Conservation (phyloP, 2,888 invertebrate genomes). For the Asteroscopus sphinx region DNA sequence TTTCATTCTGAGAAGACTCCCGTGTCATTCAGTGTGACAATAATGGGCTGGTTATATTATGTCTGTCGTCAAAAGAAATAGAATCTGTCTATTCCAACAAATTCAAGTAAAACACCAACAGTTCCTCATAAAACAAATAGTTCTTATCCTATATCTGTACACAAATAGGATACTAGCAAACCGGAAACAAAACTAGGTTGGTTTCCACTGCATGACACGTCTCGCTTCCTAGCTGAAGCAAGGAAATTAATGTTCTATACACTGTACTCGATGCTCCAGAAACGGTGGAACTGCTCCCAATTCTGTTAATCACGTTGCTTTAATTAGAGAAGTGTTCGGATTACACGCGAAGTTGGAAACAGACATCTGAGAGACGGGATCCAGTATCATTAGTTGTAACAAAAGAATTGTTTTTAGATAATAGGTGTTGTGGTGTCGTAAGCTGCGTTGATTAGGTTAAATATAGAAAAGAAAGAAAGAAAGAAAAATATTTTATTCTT, state of each 20-base stretch:
- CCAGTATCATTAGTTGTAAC: slow-evolving; percentile 8
- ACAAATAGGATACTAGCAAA: slow-evolving; percentile 61
- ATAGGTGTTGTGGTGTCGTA: too few relatives aligned
- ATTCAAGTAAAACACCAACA: not conserved
- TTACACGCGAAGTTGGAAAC: slow-evolving; percentile 27
- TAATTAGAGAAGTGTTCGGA: slow-evolving; percentile 43
- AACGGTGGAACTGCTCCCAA: slow-evolving; percentile 46
- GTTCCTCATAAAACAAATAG: slow-evolving; percentile 18
- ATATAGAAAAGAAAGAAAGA: too few relatives aligned
- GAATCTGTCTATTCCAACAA: not conserved
- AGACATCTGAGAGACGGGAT: slow-evolving; percentile 37
- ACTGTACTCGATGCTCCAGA: slow-evolving; percentile 43
- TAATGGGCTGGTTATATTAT: too few relatives aligned
- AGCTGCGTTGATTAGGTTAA: too few relatives aligned
- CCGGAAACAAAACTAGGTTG: slow-evolving; percentile 71
- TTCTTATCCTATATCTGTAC: slow-evolving; percentile 28
- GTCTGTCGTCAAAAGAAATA: too few relatives aligned
- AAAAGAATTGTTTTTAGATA: slow-evolving; percentile 7
- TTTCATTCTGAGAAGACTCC: too few relatives aligned
- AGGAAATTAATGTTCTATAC: slow-evolving; percentile 65
- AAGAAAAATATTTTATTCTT: too few relatives aligned
- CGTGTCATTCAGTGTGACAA: too few relatives aligned
- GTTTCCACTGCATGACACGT: slow-evolving; percentile 52
- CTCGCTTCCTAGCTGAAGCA: slow-evolving; percentile 50
- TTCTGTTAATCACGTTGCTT: slow-evolving; percentile 56